These are phyloP conservation scores for Ectemnius continuus DNA, from an alignment of 2,888 invertebrate genomes.

Conservation along the genomic window DNA sequence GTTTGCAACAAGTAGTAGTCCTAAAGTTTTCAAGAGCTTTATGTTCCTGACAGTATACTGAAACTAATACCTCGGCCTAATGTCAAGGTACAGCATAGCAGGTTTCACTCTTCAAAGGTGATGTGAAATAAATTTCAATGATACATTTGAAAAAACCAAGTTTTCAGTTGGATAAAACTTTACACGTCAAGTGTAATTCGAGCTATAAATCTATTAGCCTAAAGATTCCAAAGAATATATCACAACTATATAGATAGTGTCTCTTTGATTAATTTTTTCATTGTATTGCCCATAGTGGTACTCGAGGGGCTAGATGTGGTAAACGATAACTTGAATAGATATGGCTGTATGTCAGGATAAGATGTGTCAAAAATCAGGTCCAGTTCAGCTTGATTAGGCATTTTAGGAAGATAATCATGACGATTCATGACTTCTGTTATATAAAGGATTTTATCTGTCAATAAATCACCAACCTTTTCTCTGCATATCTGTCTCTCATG, in stretches of 20 bases:
- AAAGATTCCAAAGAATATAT: slow-evolving; percentile 12
- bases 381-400: slow-evolving; percentile 94
- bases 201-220: slow-evolving; percentile 23
- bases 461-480: slow-evolving; percentile 91
- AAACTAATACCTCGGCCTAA: too few relatives aligned
- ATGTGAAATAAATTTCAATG: too few relatives aligned
- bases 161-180: slow-evolving; percentile 12
- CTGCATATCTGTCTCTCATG: slow-evolving; percentile 92
- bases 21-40: too few relatives aligned
- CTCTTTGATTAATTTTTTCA: slow-evolving; percentile 93
- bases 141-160: too few relatives aligned
- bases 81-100: too few relatives aligned
- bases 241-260: slow-evolving; percentile 85
- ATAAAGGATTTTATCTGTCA: slow-evolving; percentile 95
- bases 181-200: slow-evolving; percentile 15
- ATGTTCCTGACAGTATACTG: too few relatives aligned
- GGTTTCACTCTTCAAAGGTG: too few relatives aligned
- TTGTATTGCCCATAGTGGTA: slow-evolving; percentile 91
- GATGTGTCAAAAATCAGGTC: slow-evolving; percentile 96
- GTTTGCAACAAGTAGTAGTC: too few relatives aligned
- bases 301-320: slow-evolving; percentile 88
- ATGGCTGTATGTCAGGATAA: slow-evolving; percentile 96
- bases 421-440: slow-evolving; percentile 97
- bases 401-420: slow-evolving; percentile 97
- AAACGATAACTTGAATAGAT: slow-evolving; percentile 94